phyloP scores from a whole-genome alignment of 2,797 vertebrate species.

The Oreortyx pictus region DNA sequence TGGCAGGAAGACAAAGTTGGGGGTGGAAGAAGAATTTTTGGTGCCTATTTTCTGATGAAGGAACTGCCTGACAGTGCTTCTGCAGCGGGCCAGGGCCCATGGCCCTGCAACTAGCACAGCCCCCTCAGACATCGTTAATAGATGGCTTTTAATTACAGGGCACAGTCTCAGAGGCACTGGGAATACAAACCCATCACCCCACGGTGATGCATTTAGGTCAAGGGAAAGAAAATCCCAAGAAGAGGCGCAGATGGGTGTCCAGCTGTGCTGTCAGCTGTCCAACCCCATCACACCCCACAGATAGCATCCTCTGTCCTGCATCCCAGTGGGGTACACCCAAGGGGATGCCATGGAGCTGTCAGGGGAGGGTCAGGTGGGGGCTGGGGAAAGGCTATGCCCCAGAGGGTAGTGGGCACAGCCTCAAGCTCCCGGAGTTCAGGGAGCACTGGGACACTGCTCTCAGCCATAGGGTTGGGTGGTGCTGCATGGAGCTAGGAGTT shows the following conservation, averaged over 20 bases:
- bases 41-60: conserved; percentile 38
- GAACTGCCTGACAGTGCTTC: conserved; percentile 50
- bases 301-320: fast-evolving
- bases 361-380: no score
- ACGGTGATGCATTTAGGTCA: background rate
- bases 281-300: background rate
- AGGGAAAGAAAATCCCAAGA: background rate
- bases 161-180: background rate
- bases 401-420: no score
- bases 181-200: background rate
- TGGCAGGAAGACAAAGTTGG: conserved; percentile 64
- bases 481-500: background rate
- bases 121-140: background rate
- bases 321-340: background rate
- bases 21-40: conserved; percentile 39
- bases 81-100: background rate
- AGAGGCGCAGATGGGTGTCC: background rate
- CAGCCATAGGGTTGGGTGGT: background rate
- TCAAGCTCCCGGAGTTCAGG: no score
- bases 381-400: no score
- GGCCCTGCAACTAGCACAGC: background rate
- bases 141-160: conserved; percentile 56
- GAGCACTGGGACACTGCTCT: background rate
- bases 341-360: no score
- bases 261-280: fast-evolving